Conservation (phyloP, 2,113 vertebrate genomes). For the Atlantisia rogersi region DNA sequence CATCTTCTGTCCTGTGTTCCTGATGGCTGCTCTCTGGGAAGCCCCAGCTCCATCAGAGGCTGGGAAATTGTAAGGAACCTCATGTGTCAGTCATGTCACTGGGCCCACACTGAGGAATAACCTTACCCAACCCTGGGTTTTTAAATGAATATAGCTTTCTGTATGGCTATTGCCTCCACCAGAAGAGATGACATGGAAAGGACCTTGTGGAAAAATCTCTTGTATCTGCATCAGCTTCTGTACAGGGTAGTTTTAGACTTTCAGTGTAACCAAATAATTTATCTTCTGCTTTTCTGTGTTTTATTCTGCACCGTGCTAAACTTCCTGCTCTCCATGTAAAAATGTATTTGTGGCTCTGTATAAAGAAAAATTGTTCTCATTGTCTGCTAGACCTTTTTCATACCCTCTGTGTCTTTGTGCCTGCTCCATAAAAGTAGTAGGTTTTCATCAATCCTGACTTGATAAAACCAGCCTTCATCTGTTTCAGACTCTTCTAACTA, state of each 20-base stretch:
- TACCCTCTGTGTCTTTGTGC: background rate
- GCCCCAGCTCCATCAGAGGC: background rate
- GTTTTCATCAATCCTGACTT: background rate
- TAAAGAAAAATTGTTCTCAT: background rate
- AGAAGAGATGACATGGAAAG: background rate
- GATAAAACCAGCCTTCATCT: background rate
- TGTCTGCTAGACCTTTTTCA: background rate
- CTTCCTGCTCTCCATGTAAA: background rate
- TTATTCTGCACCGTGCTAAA: background rate
- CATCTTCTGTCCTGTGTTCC: background rate
- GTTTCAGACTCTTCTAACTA: constrained; percentile 25
- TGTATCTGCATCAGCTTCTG: background rate
- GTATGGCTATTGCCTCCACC: background rate
- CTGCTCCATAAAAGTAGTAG: background rate
- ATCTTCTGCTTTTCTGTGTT: background rate
- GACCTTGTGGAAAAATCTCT: background rate
- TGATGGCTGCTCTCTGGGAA: accelerated
- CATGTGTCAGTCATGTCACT: accelerated
- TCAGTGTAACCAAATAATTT: background rate
- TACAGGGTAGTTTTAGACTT: background rate
- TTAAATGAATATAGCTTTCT: background rate
- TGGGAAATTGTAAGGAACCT: background rate
- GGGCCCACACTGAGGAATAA: background rate
- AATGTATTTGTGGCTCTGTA: background rate
- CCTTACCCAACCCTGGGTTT: background rate